phyloP scores from a whole-genome alignment of 2,797 vertebrate species.

The Semotilus atromaculatus region DNA sequence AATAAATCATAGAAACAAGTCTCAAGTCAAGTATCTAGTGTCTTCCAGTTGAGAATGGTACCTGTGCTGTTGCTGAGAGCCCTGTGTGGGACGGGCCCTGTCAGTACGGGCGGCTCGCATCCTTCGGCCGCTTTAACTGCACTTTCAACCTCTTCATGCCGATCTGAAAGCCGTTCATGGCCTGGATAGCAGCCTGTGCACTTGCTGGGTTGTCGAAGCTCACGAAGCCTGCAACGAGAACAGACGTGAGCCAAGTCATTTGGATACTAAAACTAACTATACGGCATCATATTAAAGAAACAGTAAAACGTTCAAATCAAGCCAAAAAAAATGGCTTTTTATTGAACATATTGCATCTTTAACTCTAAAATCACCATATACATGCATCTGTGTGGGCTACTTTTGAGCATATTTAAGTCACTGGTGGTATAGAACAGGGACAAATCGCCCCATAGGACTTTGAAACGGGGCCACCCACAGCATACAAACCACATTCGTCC shows the following conservation, averaged over 20 bases:
- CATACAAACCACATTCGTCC: slow-evolving; percentile 31
- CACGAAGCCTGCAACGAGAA: slow-evolving; percentile 86
- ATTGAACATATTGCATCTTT: neutral
- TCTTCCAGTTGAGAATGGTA: slow-evolving; percentile 36
- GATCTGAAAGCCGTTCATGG: slow-evolving; percentile 99
- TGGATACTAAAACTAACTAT: neutral
- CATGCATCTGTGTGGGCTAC: slow-evolving; percentile 5
- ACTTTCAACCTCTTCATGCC: slow-evolving; percentile 99
- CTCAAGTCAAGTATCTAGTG: neutral
- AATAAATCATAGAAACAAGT: neutral
- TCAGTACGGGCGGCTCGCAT: slow-evolving; percentile 97
- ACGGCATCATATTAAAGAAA: neutral
- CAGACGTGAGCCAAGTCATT: neutral
- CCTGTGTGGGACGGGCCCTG: slow-evolving; percentile 64
- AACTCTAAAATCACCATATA: slow-evolving; percentile 18
- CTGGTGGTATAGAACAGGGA: slow-evolving; percentile 33
- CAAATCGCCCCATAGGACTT: slow-evolving; percentile 43
- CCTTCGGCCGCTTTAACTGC: slow-evolving; percentile 96
- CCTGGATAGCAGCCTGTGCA: slow-evolving; percentile 96
- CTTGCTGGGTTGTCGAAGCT: slow-evolving; percentile 99
- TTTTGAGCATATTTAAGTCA: slow-evolving; percentile 27
- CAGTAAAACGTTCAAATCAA: neutral
- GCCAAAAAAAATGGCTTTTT: neutral
- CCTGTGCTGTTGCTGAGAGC: slow-evolving; percentile 81
- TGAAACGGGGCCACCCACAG: slow-evolving; percentile 46